phyloP scores from a whole-genome alignment of 2,888 invertebrate genomes.

The Leptopilina drosophilae region DNA sequence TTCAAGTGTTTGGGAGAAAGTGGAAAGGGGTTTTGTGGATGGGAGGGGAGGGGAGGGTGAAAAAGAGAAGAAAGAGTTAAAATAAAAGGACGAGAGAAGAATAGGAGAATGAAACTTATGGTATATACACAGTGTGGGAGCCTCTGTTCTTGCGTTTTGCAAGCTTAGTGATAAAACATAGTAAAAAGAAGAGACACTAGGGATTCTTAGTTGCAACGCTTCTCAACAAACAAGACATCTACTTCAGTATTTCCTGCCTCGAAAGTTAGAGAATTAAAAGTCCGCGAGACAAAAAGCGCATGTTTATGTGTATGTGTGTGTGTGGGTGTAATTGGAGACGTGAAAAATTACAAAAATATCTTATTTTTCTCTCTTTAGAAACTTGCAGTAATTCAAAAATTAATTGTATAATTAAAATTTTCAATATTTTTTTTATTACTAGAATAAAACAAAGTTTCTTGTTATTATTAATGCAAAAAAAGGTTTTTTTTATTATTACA shows the following conservation, averaged over 20 bases:
- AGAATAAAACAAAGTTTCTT: too few species aligned
- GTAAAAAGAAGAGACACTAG: constrained; percentile 8
- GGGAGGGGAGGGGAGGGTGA: neutral
- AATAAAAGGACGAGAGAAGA: constrained; percentile 10
- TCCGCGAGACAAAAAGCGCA: neutral
- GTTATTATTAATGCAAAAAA: too few species aligned
- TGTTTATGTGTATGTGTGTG: neutral
- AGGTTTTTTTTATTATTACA: too few species aligned
- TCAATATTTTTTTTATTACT: too few species aligned
- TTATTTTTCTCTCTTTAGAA: too few species aligned
- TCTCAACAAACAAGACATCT: constrained; percentile 18
- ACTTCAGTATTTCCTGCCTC: neutral
- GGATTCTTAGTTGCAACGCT: neutral
- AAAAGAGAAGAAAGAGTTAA: neutral
- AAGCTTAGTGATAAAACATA: constrained; percentile 27
- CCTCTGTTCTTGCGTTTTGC: neutral
- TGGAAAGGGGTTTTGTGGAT: too few species aligned
- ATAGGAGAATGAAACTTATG: neutral
- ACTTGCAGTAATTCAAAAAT: too few species aligned
- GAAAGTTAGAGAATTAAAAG: neutral
- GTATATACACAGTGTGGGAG: neutral
- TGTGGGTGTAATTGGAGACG: neutral
- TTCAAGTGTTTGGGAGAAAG: constrained; percentile 12
- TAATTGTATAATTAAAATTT: too few species aligned
- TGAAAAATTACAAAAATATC: neutral